A percentile compares a stretch with the other conserved stretches of the same genome.
phyloP scores from a whole-genome alignment of 1,140 invertebrate genomes.

The Solen grandis region DNA sequence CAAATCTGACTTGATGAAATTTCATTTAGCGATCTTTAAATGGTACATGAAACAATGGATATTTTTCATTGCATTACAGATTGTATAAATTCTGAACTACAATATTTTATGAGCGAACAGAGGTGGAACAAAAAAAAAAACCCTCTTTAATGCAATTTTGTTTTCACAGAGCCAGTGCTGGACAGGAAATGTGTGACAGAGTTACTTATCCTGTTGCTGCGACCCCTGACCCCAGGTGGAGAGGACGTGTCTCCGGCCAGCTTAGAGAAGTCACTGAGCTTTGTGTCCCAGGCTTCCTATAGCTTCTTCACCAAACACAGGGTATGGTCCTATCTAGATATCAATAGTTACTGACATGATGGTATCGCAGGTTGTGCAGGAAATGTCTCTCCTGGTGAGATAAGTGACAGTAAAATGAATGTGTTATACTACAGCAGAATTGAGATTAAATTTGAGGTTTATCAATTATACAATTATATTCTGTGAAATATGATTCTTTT shows the following conservation, averaged over 20 bases:
- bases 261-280: conserved; percentile 65
- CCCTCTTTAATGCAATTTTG: background rate
- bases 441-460: no score
- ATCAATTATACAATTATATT: no score
- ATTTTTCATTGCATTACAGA: background rate
- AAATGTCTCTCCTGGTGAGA: conserved; percentile 82
- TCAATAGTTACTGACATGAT: conserved; percentile 67
- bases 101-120: no score
- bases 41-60: no score
- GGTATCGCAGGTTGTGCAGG: conserved; percentile 67
- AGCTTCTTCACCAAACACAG: conserved; percentile 72
- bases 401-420: no score
- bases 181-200: conserved; percentile 49
- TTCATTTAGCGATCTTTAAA: no score
- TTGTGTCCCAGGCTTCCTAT: conserved; percentile 70
- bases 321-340: conserved; percentile 61
- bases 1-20: no score
- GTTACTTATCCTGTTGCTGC: conserved; percentile 61
- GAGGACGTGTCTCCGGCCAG: no score
- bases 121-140: background rate
- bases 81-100: no score
- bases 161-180: conserved; percentile 63
- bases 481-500: no score
- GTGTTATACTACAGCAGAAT: no score
- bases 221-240: conserved; percentile 50